A percentile compares a stretch with the other conserved stretches of the same genome.
These are phyloP conservation scores for Homarus gammarus DNA, from an alignment of 2,888 invertebrate species.

Conservation along the genomic window DNA sequence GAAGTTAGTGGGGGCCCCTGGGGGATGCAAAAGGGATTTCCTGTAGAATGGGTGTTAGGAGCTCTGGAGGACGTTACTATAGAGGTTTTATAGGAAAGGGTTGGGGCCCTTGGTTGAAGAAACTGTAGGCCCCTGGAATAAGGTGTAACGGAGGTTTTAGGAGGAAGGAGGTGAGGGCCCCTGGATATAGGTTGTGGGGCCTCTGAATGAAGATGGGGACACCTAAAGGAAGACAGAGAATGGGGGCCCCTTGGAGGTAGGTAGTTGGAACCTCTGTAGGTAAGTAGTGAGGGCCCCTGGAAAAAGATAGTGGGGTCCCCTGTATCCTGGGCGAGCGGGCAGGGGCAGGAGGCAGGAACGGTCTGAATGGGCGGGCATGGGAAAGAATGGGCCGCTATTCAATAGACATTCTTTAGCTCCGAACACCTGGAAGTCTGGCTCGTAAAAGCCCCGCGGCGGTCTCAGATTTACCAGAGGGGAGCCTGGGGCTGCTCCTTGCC, in stretches of 20 bases:
- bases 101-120: too few relatives aligned
- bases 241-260: not conserved
- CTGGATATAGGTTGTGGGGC: too few relatives aligned
- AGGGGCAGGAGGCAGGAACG: conserved; percentile 62
- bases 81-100: too few relatives aligned
- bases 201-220: too few relatives aligned
- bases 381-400: conserved; percentile 72
- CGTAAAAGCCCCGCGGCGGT: conserved; percentile 65
- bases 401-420: conserved; percentile 71
- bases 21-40: not conserved
- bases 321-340: conserved; percentile 19
- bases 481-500: conserved; percentile 61
- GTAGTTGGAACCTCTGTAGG: not conserved
- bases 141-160: too few relatives aligned
- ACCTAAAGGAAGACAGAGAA: not conserved
- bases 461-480: conserved; percentile 71
- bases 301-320: too few relatives aligned
- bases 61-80: not conserved
- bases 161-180: too few relatives aligned
- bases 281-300: not conserved
- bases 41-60: not conserved
- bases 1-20: not conserved
- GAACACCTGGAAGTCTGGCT: conserved; percentile 70
- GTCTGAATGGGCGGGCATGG: conserved; percentile 68
- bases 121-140: not conserved